Evolutionary conservation across 2,888 invertebrate genomes (phyloP), one percentile per base, ranked within the genome.

Genomic region (Diaperis boleti): DNA sequence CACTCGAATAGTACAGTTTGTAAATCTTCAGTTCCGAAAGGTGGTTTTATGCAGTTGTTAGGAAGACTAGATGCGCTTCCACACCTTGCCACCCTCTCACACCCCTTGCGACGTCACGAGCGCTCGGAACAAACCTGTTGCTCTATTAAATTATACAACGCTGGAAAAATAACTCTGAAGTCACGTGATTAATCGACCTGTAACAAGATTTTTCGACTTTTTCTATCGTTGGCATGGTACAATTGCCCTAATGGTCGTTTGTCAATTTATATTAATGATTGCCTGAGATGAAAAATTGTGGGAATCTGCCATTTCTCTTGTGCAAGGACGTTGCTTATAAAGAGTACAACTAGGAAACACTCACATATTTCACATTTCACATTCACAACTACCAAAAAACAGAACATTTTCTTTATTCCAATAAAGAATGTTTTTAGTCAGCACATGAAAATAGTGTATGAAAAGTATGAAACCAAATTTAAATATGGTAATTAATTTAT

Each of bases 31-130:
- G 74, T 75, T 76, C 74, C 71, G 69, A 77, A 77, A 78, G 77
- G 77, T 78, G 76, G 77, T 78, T 78, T 77, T 78, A 76, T 78
- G 78, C 78, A 78, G 78, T 78, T 75, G 75, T 72, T 72, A 67
- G 63, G 64, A 69, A 67, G 67, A 66, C 64, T 65, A 68, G 68
- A 62, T 67, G 68, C 66, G 61, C 66, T 60, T 49, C 56, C 56
- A 44, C 65, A 64, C 64, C 69, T 67, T 64, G 37, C 29, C 66
- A 69, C 66, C 70, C 66, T 67, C 61, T 64, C 69, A 62, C 66
- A 64, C 69, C 67, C 69, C 67, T 62, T 67, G 61, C 73, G 74
- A 74, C 74, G 74, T 74, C 74, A 71, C 70, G 66, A 74, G 74
- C 76, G 73, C 74, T n/a, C 74, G 73, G 71, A 68, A 71, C 69